A percentile compares a stretch with the other conserved stretches of the same genome.
phyloP scores from a whole-genome alignment of 2,888 invertebrate genomes.

The Dioctria rufipes region DNA sequence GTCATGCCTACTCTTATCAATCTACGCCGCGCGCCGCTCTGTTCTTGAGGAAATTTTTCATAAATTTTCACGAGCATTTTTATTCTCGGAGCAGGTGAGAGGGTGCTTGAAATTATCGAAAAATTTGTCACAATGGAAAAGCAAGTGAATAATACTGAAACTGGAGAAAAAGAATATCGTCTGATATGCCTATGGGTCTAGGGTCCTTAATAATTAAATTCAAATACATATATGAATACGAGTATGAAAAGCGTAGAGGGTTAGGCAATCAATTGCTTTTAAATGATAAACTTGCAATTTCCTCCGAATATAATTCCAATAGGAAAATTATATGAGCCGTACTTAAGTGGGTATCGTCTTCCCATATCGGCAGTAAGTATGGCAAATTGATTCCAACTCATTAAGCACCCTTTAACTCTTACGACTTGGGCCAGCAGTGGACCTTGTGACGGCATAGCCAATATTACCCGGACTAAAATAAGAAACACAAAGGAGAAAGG shows the following conservation, averaged over 20 bases:
- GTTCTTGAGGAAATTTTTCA: conserved; percentile 20
- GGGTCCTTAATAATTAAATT: too few species aligned
- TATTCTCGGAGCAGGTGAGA: conserved; percentile 29
- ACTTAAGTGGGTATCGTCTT: conserved; percentile 1
- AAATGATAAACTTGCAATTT: conserved; percentile 28
- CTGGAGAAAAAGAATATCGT: not conserved
- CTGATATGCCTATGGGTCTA: not conserved
- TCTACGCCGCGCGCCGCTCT: not conserved
- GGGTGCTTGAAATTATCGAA: conserved; percentile 17
- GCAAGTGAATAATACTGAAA: conserved; percentile 5
- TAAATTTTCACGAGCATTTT: conserved; percentile 23
- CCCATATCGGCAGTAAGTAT: not conserved
- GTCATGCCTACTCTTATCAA: conserved; percentile 22
- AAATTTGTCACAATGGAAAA: not conserved
- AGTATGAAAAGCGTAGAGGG: not conserved
- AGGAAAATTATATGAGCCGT: not conserved
- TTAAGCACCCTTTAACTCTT: conserved; percentile 29
- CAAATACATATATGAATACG: too few species aligned
- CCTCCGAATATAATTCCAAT: not conserved
- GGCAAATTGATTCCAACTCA: conserved; percentile 43
- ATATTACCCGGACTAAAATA: not conserved
- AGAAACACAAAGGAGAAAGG: not conserved
- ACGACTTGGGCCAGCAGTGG: not conserved
- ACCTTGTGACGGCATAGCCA: not conserved
- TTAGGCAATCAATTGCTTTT: not conserved